Conservation (phyloP, 2,113 vertebrate species). For the Pelobates fuscus region DNA sequence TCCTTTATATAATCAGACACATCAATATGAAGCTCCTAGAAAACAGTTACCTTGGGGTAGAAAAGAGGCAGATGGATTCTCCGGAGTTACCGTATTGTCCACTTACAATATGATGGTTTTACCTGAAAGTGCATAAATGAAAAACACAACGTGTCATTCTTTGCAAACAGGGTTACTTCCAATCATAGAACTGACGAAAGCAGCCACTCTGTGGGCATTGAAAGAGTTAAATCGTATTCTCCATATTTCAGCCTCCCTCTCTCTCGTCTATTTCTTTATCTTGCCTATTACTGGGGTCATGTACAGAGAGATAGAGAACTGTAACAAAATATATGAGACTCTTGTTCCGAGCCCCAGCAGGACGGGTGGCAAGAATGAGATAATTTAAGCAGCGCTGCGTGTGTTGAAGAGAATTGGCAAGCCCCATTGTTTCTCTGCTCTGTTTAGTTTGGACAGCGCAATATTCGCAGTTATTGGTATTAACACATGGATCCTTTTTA, state of each 20-base stretch:
- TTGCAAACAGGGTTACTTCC: too few species aligned
- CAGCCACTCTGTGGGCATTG: not conserved
- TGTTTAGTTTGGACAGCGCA: conserved; percentile 37
- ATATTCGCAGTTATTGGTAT: conserved; percentile 12
- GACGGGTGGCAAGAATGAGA: not conserved
- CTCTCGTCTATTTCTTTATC: not conserved
- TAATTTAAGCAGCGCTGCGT: conserved; percentile 38
- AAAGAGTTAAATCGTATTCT: not conserved
- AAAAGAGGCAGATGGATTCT: too few species aligned
- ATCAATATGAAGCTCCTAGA: too few species aligned
- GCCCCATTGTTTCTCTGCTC: conserved; percentile 22
- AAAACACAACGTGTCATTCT: too few species aligned
- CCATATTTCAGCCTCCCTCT: not conserved
- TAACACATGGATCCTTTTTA: not conserved
- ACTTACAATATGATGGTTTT: too few species aligned
- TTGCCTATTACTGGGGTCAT: not conserved
- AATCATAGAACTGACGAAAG: too few species aligned
- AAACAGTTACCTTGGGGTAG: too few species aligned
- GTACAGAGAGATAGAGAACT: not conserved
- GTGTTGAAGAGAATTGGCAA: conserved; percentile 33
- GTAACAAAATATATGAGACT: not conserved
- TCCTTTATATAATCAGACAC: too few species aligned
- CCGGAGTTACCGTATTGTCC: too few species aligned
- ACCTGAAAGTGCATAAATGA: too few species aligned
- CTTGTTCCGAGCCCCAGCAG: conserved; percentile 4